Evolutionary conservation across 2,113 vertebrate species (phyloP), one percentile per base, ranked within the genome.

Genomic region (Acrocephalus kingi): DNA sequence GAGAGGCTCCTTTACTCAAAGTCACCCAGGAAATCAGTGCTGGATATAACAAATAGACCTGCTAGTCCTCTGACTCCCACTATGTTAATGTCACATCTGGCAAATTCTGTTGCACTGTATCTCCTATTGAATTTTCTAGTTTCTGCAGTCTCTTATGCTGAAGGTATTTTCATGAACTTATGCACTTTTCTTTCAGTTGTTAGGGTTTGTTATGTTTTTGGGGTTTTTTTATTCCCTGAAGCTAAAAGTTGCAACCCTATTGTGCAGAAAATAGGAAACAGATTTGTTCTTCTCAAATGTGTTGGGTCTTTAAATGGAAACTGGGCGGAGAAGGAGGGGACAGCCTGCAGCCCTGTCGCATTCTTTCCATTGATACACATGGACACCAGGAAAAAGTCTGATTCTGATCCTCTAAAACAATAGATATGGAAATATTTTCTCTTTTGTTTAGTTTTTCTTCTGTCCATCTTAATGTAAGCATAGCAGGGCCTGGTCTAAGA

Each of bases 191-290:
- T 89, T 88, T 85, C 73, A 80, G 61, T 92, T 71, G 30, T 56
- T 78, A 58, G 61, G 19, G 1, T 13, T 68, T 52, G 11, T 61
- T 69, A 62, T 67, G 45, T 35, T 35, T 35, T 35, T 35, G 35
- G 35, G 35, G 35, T n/a, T 19, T 55, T 72, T 82, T 95, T 35
- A 31, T 75, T 55, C 76, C 93, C 86, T 35, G 69, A 63, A 96
- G 94, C 87, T 67, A 84, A 37, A 89, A 90, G 48, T 84, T 94
- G 30, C 56, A 75, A 89, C 87, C 68, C 82, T 81, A 96, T 93
- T 95, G 95, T 93, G 89, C 58, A 79, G 83, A 89, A 97, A 96
- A 96, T 95, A 94, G 52, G 68, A 95, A 96, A 90, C 94, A 91
- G 72, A 90, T 79, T 94, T 88, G 48, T 58, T 78, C 72, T 62